Evolutionary conservation across 2,888 invertebrate genomes (phyloP), one percentile per base, ranked within the genome.

Genomic region (Tyria jacobaeae): DNA sequence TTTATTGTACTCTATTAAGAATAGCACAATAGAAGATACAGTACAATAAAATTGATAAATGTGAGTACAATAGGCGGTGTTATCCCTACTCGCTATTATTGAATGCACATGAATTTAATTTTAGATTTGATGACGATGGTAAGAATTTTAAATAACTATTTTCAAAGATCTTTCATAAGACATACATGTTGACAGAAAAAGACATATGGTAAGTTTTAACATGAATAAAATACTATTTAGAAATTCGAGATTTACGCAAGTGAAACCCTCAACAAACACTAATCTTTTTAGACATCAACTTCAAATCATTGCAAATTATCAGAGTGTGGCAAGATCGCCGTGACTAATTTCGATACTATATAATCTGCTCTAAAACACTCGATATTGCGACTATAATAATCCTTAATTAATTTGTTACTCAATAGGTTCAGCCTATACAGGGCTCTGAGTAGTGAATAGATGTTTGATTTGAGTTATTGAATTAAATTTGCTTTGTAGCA

Each of bases 401-500:
- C 25, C 17, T 41, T 54, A 39, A 54, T 54, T 54, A 54, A 54
- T 41, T 17, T 17, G 27, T 39, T 39, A 53, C 10, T 12, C 10
- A 39, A n/a, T 27, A 17, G 5, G 6, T 17, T 44, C 3, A 21
- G 41, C n/a, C 10, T 21, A 21, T 12, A 44, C 21, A 1, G 44
- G 1, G 9, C 21, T 12, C 2, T 41, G 17, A 17, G 21, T n/a
- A n/a, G n/a, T 21, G 21, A 41, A 44, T 21, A 21, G 41, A 21
- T 12, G 17, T 17, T 17, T 21, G 21, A 44, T 44, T 44, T 21
- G 10, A 3, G 21, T 12, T 17, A 21, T 44, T 44, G 4, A 4
- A 12, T 21, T 44, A 17, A 4, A 44, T 44, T 21, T 44, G 21
- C 21, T 44, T 21, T 44, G 4, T 21, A 44, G 4, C 21, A 44